Conservation (phyloP, 2,113 vertebrate genomes). For the Actenoides lindsayi region DNA sequence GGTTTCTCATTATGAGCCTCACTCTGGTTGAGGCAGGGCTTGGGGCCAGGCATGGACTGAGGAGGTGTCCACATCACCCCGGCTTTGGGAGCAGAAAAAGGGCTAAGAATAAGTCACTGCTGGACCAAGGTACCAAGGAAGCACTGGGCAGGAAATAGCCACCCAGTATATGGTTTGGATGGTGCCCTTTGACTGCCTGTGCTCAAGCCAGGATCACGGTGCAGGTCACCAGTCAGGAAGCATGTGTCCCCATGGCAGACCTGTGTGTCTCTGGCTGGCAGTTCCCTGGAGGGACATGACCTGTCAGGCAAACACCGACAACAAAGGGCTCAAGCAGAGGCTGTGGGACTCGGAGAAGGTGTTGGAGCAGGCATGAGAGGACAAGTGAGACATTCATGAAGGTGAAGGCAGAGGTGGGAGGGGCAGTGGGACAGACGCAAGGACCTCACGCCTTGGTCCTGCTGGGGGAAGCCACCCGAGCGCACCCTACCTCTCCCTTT, state of each 20-base stretch:
- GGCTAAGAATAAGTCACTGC: background rate
- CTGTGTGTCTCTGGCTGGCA: background rate
- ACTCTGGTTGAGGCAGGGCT: background rate
- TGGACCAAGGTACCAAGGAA: background rate
- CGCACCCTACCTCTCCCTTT: background rate
- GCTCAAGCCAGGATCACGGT: background rate
- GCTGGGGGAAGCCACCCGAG: background rate
- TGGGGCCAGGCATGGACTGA: background rate
- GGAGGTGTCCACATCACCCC: background rate
- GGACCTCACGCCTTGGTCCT: background rate
- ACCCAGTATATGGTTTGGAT: background rate
- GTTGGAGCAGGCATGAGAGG: constrained; percentile 60
- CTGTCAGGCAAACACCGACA: constrained; percentile 56
- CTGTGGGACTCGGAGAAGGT: constrained; percentile 68
- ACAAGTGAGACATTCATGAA: constrained; percentile 74
- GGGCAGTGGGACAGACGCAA: background rate
- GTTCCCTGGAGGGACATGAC: constrained; percentile 62
- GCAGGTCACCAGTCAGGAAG: background rate
- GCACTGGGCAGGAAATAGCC: background rate
- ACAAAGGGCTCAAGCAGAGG: constrained; percentile 56
- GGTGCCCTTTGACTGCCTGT: background rate
- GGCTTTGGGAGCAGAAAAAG: background rate
- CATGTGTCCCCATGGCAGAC: background rate
- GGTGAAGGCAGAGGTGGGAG: constrained; percentile 41
- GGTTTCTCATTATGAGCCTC: background rate